These are phyloP conservation scores for Myathropa florea DNA, from an alignment of 2,888 invertebrate genomes.

Conservation along the genomic window DNA sequence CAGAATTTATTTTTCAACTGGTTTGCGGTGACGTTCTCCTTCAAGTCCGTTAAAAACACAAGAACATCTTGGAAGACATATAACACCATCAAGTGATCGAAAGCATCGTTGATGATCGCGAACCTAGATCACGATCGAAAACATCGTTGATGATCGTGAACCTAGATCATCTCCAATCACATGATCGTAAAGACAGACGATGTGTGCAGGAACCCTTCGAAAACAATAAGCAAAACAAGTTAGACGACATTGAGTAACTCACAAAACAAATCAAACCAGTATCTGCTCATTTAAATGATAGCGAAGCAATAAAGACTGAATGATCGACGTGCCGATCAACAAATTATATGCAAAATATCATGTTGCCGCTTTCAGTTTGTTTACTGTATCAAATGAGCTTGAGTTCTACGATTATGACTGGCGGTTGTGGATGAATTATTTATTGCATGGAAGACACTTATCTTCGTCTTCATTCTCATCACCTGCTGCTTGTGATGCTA, in stretches of 20 bases:
- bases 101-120: neutral
- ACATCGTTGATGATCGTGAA: neutral
- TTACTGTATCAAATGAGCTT: neutral
- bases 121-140: neutral
- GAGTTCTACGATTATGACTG: neutral
- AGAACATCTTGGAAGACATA: too few species aligned
- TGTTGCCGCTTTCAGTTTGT: neutral
- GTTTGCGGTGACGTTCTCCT: too few species aligned
- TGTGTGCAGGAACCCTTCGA: neutral
- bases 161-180: neutral
- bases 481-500: too few species aligned
- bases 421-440: neutral
- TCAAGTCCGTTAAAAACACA: too few species aligned
- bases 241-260: neutral
- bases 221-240: neutral
- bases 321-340: neutral
- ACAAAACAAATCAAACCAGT: neutral
- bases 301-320: neutral
- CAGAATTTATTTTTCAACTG: too few species aligned
- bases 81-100: too few species aligned
- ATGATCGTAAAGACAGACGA: neutral
- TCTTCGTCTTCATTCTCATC: too few species aligned
- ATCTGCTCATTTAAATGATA: neutral
- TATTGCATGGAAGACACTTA: too few species aligned
- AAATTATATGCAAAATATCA: neutral